Evolutionary conservation across 2,888 invertebrate species (phyloP).

Genomic region (Nomada goodeniana): DNA sequence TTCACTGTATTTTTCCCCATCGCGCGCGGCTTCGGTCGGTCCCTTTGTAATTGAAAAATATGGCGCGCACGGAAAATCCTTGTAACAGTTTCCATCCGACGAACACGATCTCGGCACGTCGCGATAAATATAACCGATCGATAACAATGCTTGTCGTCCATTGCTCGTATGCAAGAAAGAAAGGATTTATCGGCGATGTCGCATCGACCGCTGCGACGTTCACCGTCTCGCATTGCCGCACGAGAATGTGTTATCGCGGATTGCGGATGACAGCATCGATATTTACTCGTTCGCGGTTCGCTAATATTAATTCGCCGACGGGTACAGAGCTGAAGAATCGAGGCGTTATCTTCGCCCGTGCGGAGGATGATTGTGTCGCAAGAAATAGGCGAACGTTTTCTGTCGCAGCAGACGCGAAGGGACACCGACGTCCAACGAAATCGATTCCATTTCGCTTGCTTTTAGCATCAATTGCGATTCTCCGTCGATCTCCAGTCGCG

Average conservation of each 20-base stretch:
- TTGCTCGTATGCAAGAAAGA: constrained; percentile 57
- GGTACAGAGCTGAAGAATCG: constrained; percentile 18
- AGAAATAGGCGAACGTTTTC: not conserved
- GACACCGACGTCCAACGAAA: not conserved
- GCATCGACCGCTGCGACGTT: constrained; percentile 38
- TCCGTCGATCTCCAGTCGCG: not conserved
- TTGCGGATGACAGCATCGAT: constrained; percentile 23
- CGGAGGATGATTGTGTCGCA: not conserved
- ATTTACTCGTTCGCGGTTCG: constrained; percentile 42
- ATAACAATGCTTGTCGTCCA: constrained; percentile 60
- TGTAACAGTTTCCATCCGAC: constrained; percentile 61
- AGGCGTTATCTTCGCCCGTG: constrained; percentile 1
- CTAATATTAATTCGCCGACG: constrained; percentile 28
- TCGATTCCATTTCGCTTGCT: not conserved
- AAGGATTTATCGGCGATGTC: constrained; percentile 66
- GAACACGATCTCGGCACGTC: constrained; percentile 41
- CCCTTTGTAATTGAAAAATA: constrained; percentile 53
- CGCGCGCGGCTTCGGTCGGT: constrained; percentile 26
- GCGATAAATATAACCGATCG: constrained; percentile 63
- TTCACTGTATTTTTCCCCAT: constrained; percentile 2
- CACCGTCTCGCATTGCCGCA: constrained; percentile 53
- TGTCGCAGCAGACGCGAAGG: not conserved
- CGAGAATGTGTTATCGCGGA: constrained; percentile 26
- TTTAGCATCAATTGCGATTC: constrained; percentile 20
- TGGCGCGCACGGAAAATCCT: constrained; percentile 58